Percentiles rank a stretch among this genome's conserved stretches.
These are phyloP conservation scores for Sminthurides aquaticus DNA, from an alignment of 2,888 invertebrate genomes.

Conservation along the genomic window DNA sequence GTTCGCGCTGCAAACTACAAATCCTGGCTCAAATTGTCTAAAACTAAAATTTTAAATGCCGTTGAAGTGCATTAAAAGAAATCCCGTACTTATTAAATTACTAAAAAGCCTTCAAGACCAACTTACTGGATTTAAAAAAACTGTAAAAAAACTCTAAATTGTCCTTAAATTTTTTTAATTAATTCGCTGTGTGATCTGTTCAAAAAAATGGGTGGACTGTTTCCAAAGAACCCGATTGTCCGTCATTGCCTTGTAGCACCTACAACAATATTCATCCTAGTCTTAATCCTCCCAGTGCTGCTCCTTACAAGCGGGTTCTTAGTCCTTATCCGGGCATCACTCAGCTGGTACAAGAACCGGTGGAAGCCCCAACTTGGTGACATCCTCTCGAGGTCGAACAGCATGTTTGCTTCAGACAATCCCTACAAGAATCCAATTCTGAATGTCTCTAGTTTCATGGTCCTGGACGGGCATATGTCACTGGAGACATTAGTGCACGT, in stretches of 20 bases:
- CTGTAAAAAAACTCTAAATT: too few species aligned
- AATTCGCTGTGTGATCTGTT: too few species aligned
- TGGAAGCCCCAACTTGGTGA: background rate
- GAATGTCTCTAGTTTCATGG: background rate
- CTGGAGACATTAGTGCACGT: background rate
- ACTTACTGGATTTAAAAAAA: too few species aligned
- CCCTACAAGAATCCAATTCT: background rate
- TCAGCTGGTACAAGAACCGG: constrained; percentile 7
- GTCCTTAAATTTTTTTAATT: too few species aligned
- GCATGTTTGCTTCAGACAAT: background rate
- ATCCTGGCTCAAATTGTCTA: too few species aligned
- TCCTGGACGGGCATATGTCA: background rate
- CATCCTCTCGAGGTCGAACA: background rate
- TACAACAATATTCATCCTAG: background rate
- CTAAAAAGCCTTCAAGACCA: too few species aligned
- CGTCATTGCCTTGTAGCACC: background rate
- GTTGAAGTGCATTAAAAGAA: too few species aligned
- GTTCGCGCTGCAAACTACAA: too few species aligned
- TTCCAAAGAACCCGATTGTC: background rate
- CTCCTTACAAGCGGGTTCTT: background rate
- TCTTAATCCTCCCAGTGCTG: background rate
- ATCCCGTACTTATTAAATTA: too few species aligned
- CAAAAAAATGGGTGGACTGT: constrained; percentile 1
- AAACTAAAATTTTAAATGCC: too few species aligned
- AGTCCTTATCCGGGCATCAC: background rate